These are phyloP conservation scores for Cyprinus carpio DNA, from an alignment of 2,113 vertebrate species.

Conservation along the genomic window DNA sequence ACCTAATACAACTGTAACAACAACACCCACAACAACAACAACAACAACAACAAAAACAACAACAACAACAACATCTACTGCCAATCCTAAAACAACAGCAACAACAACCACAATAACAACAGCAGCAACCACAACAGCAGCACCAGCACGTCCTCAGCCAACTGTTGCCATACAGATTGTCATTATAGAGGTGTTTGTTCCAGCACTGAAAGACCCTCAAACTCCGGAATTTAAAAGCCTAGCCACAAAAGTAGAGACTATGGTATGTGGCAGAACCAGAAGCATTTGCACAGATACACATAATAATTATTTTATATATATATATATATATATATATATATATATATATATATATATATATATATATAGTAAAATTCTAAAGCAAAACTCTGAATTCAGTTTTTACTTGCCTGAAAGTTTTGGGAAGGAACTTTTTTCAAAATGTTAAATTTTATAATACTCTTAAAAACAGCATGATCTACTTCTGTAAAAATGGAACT, in stretches of 20 bases:
- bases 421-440: too few relatives aligned
- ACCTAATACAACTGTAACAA: background rate
- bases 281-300: too few relatives aligned
- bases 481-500: background rate
- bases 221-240: background rate
- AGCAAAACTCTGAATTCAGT: too few relatives aligned
- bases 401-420: too few relatives aligned
- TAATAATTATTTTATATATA: too few relatives aligned
- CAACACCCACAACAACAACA: background rate
- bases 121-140: background rate
- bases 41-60: background rate
- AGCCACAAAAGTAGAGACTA: background rate
- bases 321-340: too few relatives aligned
- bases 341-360: too few relatives aligned
- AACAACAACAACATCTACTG: background rate
- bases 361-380: too few relatives aligned
- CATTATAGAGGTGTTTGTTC: background rate
- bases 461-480: background rate
- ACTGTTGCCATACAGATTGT: background rate
- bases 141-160: background rate
- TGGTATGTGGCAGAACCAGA: slow-evolving; percentile 17
- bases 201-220: background rate
- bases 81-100: background rate
- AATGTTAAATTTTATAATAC: background rate
- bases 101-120: background rate